Conservation (phyloP, 2,113 vertebrate species). For the Electrona antarctica region DNA sequence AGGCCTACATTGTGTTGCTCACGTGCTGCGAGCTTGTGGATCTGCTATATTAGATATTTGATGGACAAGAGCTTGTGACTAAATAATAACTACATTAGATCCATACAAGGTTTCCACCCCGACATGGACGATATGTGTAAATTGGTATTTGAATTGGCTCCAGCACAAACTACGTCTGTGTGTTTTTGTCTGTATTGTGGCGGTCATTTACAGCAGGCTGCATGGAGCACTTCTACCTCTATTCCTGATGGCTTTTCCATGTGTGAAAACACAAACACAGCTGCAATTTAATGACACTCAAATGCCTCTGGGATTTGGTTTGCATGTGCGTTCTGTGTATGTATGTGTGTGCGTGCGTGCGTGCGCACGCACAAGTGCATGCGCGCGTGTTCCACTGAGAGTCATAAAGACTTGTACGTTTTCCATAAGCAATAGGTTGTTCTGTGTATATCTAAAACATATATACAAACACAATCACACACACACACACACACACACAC, state of each 20-base stretch:
- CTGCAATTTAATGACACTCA: constrained; percentile 79
- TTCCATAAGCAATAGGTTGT: constrained; percentile 31
- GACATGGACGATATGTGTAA: constrained; percentile 24
- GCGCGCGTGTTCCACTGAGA: constrained; percentile 30
- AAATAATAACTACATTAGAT: too few species aligned
- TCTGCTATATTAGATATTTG: too few species aligned
- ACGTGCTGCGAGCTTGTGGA: too few species aligned
- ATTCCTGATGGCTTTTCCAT: constrained; percentile 74
- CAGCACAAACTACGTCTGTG: too few species aligned
- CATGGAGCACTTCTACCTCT: constrained; percentile 16
- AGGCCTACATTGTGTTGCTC: too few species aligned
- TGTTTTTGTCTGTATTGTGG: constrained; percentile 46
- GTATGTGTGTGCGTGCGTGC: constrained; percentile 31
- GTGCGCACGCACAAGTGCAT: not conserved
- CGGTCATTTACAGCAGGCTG: constrained; percentile 45
- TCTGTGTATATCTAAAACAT: constrained; percentile 9
- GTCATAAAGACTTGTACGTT: constrained; percentile 26
- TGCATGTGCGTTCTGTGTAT: constrained; percentile 28
- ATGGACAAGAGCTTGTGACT: too few species aligned
- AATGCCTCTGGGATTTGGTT: constrained; percentile 68
- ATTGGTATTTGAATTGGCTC: constrained; percentile 52
- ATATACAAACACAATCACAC: too few species aligned
- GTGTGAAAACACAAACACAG: constrained; percentile 82
- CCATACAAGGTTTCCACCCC: too few species aligned
- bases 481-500: too few species aligned